A percentile compares a stretch with the other conserved stretches of the same genome.
These are phyloP conservation scores for Megaceryle torquata DNA, from an alignment of 2,113 vertebrate species.

Conservation along the genomic window DNA sequence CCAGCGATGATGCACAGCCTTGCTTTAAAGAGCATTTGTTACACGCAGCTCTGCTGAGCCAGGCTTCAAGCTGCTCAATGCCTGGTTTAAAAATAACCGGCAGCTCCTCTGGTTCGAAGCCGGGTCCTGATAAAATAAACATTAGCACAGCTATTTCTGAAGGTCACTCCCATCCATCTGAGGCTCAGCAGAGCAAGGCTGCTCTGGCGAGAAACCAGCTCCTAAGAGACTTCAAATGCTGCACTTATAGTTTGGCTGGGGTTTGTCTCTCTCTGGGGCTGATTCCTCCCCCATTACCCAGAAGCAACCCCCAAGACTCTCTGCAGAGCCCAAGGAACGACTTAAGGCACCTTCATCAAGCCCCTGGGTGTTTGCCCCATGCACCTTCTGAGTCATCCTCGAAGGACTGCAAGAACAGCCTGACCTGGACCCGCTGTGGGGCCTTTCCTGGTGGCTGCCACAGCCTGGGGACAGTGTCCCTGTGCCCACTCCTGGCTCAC, in stretches of 20 bases:
- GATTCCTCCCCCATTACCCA: not conserved
- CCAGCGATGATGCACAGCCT: not conserved
- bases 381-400: fast-evolving
- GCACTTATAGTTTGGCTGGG: not conserved
- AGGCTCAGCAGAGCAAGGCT: not conserved
- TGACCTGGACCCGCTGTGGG: no score
- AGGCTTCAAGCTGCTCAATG: slow-evolving; percentile 23
- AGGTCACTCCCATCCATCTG: slow-evolving; percentile 48
- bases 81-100: slow-evolving; percentile 53
- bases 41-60: not conserved
- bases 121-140: slow-evolving; percentile 51
- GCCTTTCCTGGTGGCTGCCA: not conserved
- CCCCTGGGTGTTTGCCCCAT: not conserved
- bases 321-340: not conserved
- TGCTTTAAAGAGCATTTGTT: not conserved
- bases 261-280: not conserved
- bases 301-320: not conserved
- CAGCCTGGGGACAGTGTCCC: fast-evolving
- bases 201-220: not conserved
- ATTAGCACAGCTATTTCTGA: slow-evolving; percentile 39
- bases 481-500: fast-evolving
- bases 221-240: not conserved
- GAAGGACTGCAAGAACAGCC: fast-evolving
- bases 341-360: fast-evolving
- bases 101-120: not conserved